phyloP scores from a whole-genome alignment of 2,113 vertebrate species.

The Otis tarda region DNA sequence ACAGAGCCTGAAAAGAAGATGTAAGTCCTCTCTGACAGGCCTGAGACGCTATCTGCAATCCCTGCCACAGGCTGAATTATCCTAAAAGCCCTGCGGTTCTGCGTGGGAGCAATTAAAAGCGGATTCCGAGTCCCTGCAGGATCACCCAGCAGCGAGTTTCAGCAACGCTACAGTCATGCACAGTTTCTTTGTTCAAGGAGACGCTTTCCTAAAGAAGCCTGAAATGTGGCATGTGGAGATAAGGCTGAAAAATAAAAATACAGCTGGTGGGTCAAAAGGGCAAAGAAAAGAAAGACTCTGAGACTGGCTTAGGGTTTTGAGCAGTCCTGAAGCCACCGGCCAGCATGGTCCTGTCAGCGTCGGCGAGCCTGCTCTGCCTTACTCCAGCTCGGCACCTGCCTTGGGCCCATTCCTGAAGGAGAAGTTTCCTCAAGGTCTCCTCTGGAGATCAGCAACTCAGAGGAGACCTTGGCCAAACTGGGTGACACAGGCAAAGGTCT shows the following conservation, averaged over 20 bases:
- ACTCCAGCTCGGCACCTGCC: not conserved
- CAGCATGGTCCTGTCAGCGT: not conserved
- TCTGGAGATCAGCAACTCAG: not conserved
- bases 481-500: not conserved
- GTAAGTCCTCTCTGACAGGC: not conserved
- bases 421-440: not conserved
- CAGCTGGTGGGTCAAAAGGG: not conserved
- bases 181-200: conserved; percentile 26
- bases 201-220: not conserved
- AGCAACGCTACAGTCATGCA: not conserved
- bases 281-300: not conserved
- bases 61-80: not conserved
- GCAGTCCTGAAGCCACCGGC: not conserved
- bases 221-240: conserved; percentile 30
- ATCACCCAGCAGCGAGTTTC: conserved; percentile 33
- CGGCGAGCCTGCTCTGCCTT: not conserved
- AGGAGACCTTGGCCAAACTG: not conserved
- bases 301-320: not conserved
- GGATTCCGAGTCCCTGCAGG: not conserved
- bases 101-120: conserved; percentile 29
- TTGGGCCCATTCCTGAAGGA: not conserved
- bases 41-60: not conserved
- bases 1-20: not conserved
- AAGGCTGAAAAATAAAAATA: conserved; percentile 54
- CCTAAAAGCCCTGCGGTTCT: not conserved